phyloP scores from a whole-genome alignment of 2,888 invertebrate species.

The Orgyia antiqua region DNA sequence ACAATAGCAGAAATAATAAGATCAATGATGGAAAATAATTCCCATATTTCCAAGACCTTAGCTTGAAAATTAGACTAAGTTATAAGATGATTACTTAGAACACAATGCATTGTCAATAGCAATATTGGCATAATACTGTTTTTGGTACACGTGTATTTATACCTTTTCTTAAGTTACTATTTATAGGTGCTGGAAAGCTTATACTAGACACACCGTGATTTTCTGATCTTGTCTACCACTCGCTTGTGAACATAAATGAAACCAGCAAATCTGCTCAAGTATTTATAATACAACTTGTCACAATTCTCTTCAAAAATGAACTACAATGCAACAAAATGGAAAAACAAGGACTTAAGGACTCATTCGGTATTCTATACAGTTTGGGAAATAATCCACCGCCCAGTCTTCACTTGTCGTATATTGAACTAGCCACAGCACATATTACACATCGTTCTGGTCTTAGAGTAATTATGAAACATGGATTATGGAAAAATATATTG shows the following conservation, averaged over 20 bases:
- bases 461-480: conserved; percentile 18
- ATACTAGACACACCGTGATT: conserved; percentile 34
- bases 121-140: too few relatives aligned
- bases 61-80: too few relatives aligned
- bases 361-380: conserved; percentile 11
- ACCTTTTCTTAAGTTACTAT: too few relatives aligned
- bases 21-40: too few relatives aligned
- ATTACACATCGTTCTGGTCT: conserved; percentile 33
- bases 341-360: conserved; percentile 20
- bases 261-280: conserved; percentile 27
- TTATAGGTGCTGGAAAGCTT: conserved; percentile 27
- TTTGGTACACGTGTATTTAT: too few relatives aligned
- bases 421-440: conserved; percentile 23
- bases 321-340: conserved; percentile 36
- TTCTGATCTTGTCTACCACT: conserved; percentile 31
- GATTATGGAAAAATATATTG: conserved; percentile 26
- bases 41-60: too few relatives aligned
- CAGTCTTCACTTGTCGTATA: conserved; percentile 21
- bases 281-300: conserved; percentile 30
- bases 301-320: conserved; percentile 33
- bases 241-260: conserved; percentile 22
- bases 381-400: conserved; percentile 15
- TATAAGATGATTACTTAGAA: too few relatives aligned
- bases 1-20: too few relatives aligned
- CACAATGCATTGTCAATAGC: too few relatives aligned